Evolutionary conservation across 2,888 invertebrate species (phyloP), one percentile per base, ranked within the genome.

Genomic region (Nymphalis polychloros): DNA sequence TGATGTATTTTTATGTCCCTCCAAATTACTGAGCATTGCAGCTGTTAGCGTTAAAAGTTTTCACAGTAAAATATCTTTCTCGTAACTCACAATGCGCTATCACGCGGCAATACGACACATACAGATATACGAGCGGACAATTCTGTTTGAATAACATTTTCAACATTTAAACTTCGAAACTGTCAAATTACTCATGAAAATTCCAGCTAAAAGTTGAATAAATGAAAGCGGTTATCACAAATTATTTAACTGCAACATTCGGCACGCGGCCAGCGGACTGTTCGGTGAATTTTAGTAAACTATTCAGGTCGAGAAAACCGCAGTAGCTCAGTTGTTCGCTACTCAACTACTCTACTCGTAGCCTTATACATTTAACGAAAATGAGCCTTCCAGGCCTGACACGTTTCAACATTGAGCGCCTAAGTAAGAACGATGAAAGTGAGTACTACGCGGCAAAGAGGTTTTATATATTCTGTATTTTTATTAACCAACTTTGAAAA

Each of bases 161-260:
- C 66, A 72, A 72, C 68, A 70, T 76, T 75, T 73, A 71, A 80
- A 76, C 69, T 75, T 75, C 76, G 71, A 75, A 82, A 80, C 81
- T 80, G 82, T 82, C 82, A 82, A 81, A 84, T 85, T 80, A 81
- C 79, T 83, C 78, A 79, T 79, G 74, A 78, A 81, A 83, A 82
- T 84, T 81, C 80, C 78, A 75, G 78, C 79, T 78, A 79, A 84
- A 86, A 87, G 82, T 87, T 85, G 81, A 85, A 88, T 88, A 88
- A 88, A 89, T 89, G 84, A 88, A 85, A 85, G 86, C 83, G 84
- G 87, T 88, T 89, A 89, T 89, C 85, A 85, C 86, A 86, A 91
- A 89, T 89, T 87, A 91, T 89, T 89, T 87, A 86, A 86, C 83
- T 86, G 88, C 84, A 85, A 87, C 85, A 87, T 87, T 90, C 87